These are phyloP conservation scores for Leptinotarsa lineolata DNA, from an alignment of 1,140 invertebrate species.

Conservation along the genomic window DNA sequence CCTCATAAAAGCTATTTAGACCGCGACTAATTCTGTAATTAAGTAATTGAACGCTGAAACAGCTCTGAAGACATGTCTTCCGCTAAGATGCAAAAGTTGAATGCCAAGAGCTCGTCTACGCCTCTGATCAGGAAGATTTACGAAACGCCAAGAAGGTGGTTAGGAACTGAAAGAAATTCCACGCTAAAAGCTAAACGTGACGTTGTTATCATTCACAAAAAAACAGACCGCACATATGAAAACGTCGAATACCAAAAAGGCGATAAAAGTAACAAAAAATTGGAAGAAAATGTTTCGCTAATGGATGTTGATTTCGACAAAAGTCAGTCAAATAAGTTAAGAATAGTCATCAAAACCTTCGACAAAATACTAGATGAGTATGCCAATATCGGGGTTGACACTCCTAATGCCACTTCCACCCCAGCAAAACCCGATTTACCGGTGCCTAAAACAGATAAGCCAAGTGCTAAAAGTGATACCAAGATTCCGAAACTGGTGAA, in stretches of 20 bases:
- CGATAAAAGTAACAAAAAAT: neutral
- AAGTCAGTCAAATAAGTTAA: conserved; percentile 59
- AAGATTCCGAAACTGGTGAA: conserved; percentile 61
- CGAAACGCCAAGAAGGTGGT: conserved; percentile 41
- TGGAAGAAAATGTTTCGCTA: neutral
- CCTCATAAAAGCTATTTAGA: neutral
- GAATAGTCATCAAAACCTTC: conserved; percentile 66
- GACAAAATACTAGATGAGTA: conserved; percentile 65
- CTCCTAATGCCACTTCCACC: conserved; percentile 6
- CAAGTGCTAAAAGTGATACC: conserved; percentile 4
- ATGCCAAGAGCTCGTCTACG: conserved; percentile 26
- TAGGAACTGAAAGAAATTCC: conserved; percentile 30
- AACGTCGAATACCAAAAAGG: conserved; percentile 55
- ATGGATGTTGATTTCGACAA: conserved; percentile 44
- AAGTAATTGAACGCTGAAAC: neutral
- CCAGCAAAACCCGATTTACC: neutral
- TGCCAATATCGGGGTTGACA: conserved; percentile 26
- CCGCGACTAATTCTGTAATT: neutral
- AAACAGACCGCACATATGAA: conserved; percentile 52
- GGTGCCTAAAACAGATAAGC: conserved; percentile 29
- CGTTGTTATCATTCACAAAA: conserved; percentile 27
- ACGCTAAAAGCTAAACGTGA: conserved; percentile 32
- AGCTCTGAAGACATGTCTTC: conserved; percentile 31
- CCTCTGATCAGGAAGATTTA: conserved; percentile 44
- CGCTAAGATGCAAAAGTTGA: conserved; percentile 35